Base-by-base conservation (phyloP, 2,113 vertebrate genomes). In the Enhydra lutris region DNA sequence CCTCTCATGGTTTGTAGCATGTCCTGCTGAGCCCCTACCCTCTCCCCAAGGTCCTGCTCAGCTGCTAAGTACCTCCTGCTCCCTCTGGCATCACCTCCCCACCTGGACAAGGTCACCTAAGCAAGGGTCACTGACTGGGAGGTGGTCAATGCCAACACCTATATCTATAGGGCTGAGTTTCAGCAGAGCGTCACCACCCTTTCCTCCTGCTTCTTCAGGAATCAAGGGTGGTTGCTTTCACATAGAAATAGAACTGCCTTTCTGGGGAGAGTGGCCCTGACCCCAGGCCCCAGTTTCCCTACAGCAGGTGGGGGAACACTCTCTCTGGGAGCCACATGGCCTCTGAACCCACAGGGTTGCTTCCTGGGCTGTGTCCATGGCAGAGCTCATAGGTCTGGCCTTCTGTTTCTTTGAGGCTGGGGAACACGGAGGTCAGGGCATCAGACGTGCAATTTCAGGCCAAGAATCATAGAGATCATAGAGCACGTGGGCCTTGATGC, bases 261-360 rank as follows among this genome's bases (percentile, higher is more conserved):
- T 34, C 55, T 26, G 6, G 39, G 84, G 24, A 71, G 1, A 73
- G 76, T 5, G 1, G 31, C 59, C 52, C 47, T 47, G 59, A 59
- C 61, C 24, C 0, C 24, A 10, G 71, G 50, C 1, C 3, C 29
- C 1, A 10, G 45, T 7, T 31, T 14, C 47, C 7, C 47, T 24
- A 71, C 8, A 45, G 69, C 29, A 6, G 0, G 4, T 9, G 0
- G 3, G 21, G 21, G 57, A 14, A 29, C 7, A 1, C 36, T 14
- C 13, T 4, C 57, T 0, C 1, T 4, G 10, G 3, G 4, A 17
- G 23, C 4, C 26, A 34, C 2, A 6, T 3, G 0, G 2, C 26
- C 67, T 2, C 26, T 3, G 4, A 26, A 21, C 69, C 21, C 13
- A 2, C 36, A 55, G 15, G 45, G 15, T 15, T 45, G 34, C 76